Evolutionary conservation across 2,797 vertebrate species (phyloP), one percentile per base, ranked within the genome.

Genomic region (Trachurus trachurus): DNA sequence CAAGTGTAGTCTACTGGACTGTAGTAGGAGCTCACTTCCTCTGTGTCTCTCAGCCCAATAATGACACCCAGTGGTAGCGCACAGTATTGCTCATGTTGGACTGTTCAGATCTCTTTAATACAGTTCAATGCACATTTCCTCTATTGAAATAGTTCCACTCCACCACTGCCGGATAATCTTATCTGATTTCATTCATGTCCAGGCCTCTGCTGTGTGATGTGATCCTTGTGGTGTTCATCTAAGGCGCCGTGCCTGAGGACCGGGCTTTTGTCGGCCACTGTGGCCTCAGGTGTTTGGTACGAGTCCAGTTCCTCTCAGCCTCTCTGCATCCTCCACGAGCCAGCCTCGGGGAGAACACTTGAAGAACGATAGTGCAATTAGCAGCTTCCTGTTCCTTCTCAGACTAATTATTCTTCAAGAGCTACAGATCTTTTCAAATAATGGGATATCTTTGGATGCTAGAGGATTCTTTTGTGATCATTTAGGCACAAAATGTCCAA

Each of bases 251-350:
- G 79, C 52, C 71, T 66, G 72, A 85, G 80, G 76, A 77, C 39
- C 64, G 50, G 78, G 72, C 71, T 68, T 76, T 62, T 65, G 64
- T 74, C 50, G 15, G 50, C 67, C 42, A 40, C 78, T 59, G 81
- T 66, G 71, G 88, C 75, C 88, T 83, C 92, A 93, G 91, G 91
- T 94, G 92, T 92, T 90, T 91, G 84, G 77, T 87, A 19, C 50
- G 50, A 82, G 66, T 87, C 89, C 83, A 90, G 78, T 71, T 87
- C 47, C 71, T 82, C 86, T 88, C 76, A 54, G 67, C 67, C 65
- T 71, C 65, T 81, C 34, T 57, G 71, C 69, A 49, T 47, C 65
- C 60, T 5, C 72, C 58, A 67, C 84, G 81, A 83, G 70, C 69
- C 22, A 6, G 57, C 74, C 81, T 85, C 57, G 70, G 70, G 76